Percentiles rank a stretch among this genome's conserved stretches.
These are phyloP conservation scores for Elephantulus edwardii DNA, from an alignment of 2,113 vertebrate genomes.

Conservation along the genomic window DNA sequence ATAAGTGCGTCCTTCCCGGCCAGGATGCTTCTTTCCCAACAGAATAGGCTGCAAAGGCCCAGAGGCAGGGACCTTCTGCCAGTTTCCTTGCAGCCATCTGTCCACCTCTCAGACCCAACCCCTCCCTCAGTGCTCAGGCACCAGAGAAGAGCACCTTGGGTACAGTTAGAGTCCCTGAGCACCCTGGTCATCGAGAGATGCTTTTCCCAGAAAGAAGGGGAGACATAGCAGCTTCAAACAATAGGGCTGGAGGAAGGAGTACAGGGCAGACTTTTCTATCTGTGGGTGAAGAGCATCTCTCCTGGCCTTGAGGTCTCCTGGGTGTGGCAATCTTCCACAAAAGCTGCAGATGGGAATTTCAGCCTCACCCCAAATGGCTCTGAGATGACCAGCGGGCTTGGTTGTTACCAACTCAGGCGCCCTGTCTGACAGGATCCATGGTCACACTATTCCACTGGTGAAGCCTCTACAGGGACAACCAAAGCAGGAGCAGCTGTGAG, in stretches of 20 bases:
- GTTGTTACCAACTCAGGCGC: background rate
- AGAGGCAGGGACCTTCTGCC: background rate
- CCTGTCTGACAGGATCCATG: background rate
- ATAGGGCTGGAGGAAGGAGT: background rate
- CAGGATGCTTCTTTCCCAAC: background rate
- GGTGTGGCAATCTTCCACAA: background rate
- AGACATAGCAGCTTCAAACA: background rate
- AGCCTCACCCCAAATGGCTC: background rate
- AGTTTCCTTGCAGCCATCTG: background rate
- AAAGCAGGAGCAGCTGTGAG: background rate
- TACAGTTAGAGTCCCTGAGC: background rate
- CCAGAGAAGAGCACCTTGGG: background rate
- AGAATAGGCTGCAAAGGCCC: background rate
- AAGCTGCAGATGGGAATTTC: background rate
- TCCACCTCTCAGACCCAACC: background rate
- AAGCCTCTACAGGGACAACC: background rate
- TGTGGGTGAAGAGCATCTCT: background rate
- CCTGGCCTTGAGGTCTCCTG: background rate
- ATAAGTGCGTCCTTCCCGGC: rapidly evolving
- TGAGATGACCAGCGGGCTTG: background rate
- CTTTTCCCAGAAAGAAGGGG: background rate
- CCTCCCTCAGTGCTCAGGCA: background rate
- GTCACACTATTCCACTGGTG: background rate
- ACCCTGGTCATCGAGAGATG: background rate
- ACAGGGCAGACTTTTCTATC: background rate